A percentile compares a stretch with the other conserved stretches of the same genome.
These are phyloP conservation scores for Chrysemys picta DNA, from an alignment of 2,113 vertebrate species.

Conservation along the genomic window DNA sequence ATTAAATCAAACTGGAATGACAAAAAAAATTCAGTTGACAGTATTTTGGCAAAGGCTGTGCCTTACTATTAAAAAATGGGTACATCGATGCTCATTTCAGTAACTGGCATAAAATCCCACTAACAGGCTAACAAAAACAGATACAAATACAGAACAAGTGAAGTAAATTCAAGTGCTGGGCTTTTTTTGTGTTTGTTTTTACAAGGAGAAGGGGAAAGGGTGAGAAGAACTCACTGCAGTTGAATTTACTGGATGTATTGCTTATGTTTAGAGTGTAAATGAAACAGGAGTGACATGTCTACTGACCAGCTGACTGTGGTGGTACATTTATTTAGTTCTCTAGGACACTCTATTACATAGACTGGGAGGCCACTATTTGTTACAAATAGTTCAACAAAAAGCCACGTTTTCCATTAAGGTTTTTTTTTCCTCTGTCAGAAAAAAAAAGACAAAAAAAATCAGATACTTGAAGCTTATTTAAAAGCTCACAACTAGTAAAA, in stretches of 20 bases:
- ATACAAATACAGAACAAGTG: conserved; percentile 87
- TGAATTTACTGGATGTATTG: conserved; percentile 69
- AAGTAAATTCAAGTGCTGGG: conserved; percentile 89
- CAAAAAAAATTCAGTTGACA: conserved; percentile 75
- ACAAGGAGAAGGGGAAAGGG: conserved; percentile 77
- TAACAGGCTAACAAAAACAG: conserved; percentile 87
- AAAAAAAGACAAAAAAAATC: conserved; percentile 68
- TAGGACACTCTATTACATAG: conserved; percentile 84
- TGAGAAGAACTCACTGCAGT: conserved; percentile 79
- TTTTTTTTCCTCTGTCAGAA: conserved; percentile 48
- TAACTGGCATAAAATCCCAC: conserved; percentile 88
- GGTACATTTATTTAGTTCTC: conserved; percentile 83
- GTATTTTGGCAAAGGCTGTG: conserved; percentile 82
- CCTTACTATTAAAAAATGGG: conserved; percentile 80
- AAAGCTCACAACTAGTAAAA: conserved; percentile 92
- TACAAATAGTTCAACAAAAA: conserved; percentile 89
- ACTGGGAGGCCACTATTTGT: conserved; percentile 87
- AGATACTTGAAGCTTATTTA: conserved; percentile 84
- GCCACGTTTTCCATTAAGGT: conserved; percentile 65
- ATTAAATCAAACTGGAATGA: conserved; percentile 87
- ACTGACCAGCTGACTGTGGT: conserved; percentile 52
- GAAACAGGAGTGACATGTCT: conserved; percentile 64
- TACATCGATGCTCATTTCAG: conserved; percentile 84
- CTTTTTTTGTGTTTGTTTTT: conserved; percentile 69
- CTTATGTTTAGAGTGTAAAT: conserved; percentile 74